Percentiles rank a stretch among this genome's conserved stretches.
phyloP scores from a whole-genome alignment of 2,888 invertebrate species.

The Drosophila engyochracea region DNA sequence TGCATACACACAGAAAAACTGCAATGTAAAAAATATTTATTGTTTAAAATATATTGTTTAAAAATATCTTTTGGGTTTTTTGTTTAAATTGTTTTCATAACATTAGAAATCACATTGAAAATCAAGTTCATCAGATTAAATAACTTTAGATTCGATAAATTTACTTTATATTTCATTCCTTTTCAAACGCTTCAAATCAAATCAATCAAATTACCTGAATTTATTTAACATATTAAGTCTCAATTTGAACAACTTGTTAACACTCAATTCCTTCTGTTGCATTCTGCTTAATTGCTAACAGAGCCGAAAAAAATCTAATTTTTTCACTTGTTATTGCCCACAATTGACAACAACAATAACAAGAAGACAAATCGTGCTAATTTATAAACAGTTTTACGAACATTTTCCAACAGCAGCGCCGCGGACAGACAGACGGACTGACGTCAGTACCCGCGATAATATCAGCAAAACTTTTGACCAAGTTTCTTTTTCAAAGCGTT shows the following conservation, averaged over 20 bases:
- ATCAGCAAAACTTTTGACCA: conserved; percentile 66
- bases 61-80: accelerated
- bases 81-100: neutral
- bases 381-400: conserved; percentile 59
- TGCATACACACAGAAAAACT: conserved; percentile 1
- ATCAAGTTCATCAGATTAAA: neutral
- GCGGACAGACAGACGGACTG: neutral
- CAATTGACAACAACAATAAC: conserved; percentile 21
- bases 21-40: neutral
- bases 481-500: conserved; percentile 60
- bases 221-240: neutral
- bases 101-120: neutral
- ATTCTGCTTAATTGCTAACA: neutral
- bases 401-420: conserved; percentile 39
- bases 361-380: conserved; percentile 62
- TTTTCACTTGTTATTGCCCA: conserved; percentile 23
- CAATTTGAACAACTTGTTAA: neutral
- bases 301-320: neutral
- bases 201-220: neutral
- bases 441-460: conserved; percentile 42
- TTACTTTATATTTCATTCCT: neutral
- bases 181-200: neutral
- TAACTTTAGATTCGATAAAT: neutral
- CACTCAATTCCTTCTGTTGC: no score
- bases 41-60: neutral